These are phyloP conservation scores for Parnassius orleans DNA, from an alignment of 2,888 invertebrate genomes.

Conservation along the genomic window DNA sequence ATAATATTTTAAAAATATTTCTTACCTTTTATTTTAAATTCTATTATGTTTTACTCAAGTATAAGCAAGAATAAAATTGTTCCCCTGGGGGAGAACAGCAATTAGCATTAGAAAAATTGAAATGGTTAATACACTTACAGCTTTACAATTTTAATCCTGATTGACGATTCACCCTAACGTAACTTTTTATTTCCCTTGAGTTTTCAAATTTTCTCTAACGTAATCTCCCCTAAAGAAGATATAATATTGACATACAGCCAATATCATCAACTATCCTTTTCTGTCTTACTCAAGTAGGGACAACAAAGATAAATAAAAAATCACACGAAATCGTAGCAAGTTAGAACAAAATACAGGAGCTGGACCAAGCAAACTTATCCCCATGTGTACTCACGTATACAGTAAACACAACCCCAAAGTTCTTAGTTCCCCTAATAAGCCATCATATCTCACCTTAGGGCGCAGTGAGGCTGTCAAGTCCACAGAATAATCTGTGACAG, in stretches of 20 bases:
- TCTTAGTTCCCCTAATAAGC: conserved; percentile 79
- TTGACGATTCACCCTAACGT: conserved; percentile 64
- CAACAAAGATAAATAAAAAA: conserved; percentile 40
- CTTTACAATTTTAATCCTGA: conserved; percentile 58
- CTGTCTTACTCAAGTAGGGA: conserved; percentile 33
- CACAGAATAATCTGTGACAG: conserved; percentile 43
- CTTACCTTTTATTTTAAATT: no score
- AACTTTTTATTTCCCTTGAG: conserved; percentile 70
- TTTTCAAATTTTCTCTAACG: conserved; percentile 44
- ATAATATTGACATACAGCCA: conserved; percentile 47
- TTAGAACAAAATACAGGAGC: conserved; percentile 42
- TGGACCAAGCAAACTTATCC: conserved; percentile 65
- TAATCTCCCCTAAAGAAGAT: conserved; percentile 54
- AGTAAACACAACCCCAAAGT: conserved; percentile 74
- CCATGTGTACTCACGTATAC: conserved; percentile 56
- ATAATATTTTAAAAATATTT: no score
- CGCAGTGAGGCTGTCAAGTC: conserved; percentile 43
- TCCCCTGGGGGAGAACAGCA: conserved; percentile 9
- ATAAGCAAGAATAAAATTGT: conserved; percentile 25
- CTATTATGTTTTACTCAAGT: not conserved
- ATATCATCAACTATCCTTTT: conserved; percentile 45
- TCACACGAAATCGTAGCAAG: conserved; percentile 34
- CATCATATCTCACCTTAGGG: conserved; percentile 72
- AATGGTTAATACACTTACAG: conserved; percentile 48
- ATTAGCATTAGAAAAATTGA: conserved; percentile 62